These are phyloP conservation scores for Plusia festucae DNA, from an alignment of 2,888 invertebrate genomes.

Conservation along the genomic window DNA sequence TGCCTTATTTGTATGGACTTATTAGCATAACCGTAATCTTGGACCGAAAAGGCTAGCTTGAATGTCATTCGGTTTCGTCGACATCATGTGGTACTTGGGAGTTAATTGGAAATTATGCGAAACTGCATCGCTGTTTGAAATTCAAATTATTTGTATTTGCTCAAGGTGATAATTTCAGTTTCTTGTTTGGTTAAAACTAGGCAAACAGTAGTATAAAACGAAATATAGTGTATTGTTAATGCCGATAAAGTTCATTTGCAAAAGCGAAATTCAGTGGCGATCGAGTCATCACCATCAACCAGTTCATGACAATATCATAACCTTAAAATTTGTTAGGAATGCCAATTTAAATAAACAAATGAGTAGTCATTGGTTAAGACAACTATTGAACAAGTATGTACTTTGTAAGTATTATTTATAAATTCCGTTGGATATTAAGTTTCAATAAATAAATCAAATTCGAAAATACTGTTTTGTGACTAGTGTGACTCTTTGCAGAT, in stretches of 20 bases:
- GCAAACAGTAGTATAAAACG: background rate
- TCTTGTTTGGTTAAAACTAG: background rate
- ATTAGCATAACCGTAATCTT: slow-evolving; percentile 38
- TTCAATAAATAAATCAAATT: too few relatives aligned
- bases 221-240: background rate
- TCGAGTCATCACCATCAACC: too few relatives aligned
- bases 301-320: slow-evolving; percentile 1
- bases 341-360: too few relatives aligned
- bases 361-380: too few relatives aligned
- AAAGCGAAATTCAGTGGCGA: background rate
- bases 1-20: slow-evolving; percentile 25
- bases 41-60: slow-evolving; percentile 12
- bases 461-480: too few relatives aligned
- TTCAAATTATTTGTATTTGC: slow-evolving; percentile 14
- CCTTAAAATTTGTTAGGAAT: background rate
- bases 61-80: slow-evolving; percentile 32
- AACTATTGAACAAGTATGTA: too few relatives aligned
- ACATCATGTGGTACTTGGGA: slow-evolving; percentile 27
- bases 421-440: too few relatives aligned
- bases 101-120: slow-evolving; percentile 28
- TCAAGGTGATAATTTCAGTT: background rate
- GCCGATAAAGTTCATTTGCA: background rate
- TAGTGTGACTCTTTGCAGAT: too few relatives aligned
- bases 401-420: too few relatives aligned
- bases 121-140: slow-evolving; percentile 12